Percentiles rank a stretch among this genome's conserved stretches.
phyloP scores from a whole-genome alignment of 2,797 vertebrate species.

The Trichosurus vulpecula region DNA sequence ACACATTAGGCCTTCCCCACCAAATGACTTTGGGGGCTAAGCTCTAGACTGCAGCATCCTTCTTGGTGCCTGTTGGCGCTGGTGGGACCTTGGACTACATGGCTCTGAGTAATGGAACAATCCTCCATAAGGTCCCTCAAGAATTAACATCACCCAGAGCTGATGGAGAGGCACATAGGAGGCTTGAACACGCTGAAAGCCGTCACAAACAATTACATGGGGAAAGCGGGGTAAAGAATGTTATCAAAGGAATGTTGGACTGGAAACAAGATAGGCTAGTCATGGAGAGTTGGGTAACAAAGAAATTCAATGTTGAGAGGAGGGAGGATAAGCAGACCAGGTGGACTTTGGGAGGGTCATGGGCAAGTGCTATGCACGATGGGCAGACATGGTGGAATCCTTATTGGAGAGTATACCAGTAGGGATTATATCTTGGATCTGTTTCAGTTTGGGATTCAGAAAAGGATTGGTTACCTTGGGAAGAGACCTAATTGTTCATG shows the following conservation, averaged over 20 bases:
- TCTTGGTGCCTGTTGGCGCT: constrained; percentile 4
- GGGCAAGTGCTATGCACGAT: no score
- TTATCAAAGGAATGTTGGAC: not conserved
- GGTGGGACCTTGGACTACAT: not conserved
- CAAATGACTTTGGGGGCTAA: not conserved
- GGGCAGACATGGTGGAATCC: no score
- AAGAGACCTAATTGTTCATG: not conserved
- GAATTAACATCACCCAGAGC: not conserved
- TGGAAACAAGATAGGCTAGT: not conserved
- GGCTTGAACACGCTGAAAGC: not conserved
- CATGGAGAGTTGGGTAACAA: not conserved
- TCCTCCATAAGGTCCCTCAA: not conserved
- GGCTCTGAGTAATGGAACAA: not conserved
- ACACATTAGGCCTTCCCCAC: not conserved
- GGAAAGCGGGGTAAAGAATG: not conserved
- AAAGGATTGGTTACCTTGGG: not conserved
- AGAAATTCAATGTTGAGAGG: not conserved
- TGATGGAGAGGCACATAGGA: not conserved
- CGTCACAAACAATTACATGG: not conserved
- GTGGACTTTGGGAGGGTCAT: not conserved
- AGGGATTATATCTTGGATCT: not conserved
- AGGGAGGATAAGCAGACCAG: not conserved
- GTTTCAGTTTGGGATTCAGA: not conserved
- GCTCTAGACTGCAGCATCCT: not conserved
- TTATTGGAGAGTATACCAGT: not conserved